Evolutionary conservation across 2,888 invertebrate genomes (phyloP), one percentile per base, ranked within the genome.

Genomic region (Acanthococcus lagerstroemiae): DNA sequence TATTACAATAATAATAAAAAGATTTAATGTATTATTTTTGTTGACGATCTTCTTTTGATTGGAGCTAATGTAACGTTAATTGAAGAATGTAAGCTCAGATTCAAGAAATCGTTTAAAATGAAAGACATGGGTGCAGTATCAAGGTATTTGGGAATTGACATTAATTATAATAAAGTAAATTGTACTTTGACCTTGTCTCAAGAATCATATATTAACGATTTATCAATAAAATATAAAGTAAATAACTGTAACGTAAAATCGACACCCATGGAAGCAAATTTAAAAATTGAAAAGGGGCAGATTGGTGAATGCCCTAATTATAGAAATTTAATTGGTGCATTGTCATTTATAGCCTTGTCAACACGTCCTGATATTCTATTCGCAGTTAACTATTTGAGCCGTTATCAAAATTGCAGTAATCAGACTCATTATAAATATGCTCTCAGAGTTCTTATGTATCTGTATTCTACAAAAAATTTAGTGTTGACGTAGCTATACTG

Each of bases 11-110:
- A 37, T 37, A 12, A 37, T 9, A 9, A 6, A 37, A 37, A 37
- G 6, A 6, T 60, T n/a, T 55, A 66, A 17, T 24, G 37, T 26
- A 3, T 67, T 21, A 44, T 66, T 12, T 66, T 58, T 19, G 67
- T 67, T 0, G 67, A 67, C 46, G 67, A 67, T 67, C 4, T 58
- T 1, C 12, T 67, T 9, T n/a, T 52, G 22, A 12, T 21, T 19
- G 17, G 44, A 61, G 17, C 7, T 6, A 12, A 44, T 17, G 3
- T 48, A 2, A 21, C 9, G 15, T 6, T 25, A 19, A 48, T 60
- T 25, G 3, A 44, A 7, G 2, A 7, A 7, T 7, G 45, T 2
- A 60, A 60, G 21, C 25, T 19, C 15, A 25, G 48, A 24, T 60
- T 60, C 19, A 24, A 15, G 22, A 48, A 48, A 12, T 12, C 25